Base-by-base conservation (phyloP, 2,888 invertebrate species). In the Beris morrisii region DNA sequence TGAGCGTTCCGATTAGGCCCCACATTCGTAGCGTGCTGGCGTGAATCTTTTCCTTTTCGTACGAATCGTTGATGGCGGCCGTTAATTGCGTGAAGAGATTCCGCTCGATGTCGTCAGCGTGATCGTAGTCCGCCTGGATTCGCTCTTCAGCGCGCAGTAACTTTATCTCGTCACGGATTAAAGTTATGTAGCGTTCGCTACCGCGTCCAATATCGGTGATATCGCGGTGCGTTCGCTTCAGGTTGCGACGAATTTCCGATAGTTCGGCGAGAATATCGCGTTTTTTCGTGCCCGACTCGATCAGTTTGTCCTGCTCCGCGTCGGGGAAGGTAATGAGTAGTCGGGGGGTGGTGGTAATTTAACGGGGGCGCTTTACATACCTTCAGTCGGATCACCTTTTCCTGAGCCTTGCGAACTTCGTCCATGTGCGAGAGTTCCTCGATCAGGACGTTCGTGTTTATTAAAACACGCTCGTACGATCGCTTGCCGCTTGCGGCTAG, bases 41-140 rank as follows among this genome's bases (percentile, higher is more conserved):
- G 73, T 92, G 89, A 0, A 90, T 87, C 45, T 93, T 79, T 77
- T 94, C 93, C 65, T 90, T 84, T 77, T 94, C 93, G 75, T 94
- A 93, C 15, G 91, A 91, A 71, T 91, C 86, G 70, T 93, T 85
- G 0, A 93, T 87, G 0, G 91, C 88, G 22, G 87, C 87, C 0
- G 91, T 89, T 76, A 93, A 85, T 0, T 85, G 83, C 0, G 87
- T 85, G 76, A 93, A 93, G 11, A 86, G 78, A 63, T 90, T 90
- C 4, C 92, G 80, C 78, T 94, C 93, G n/a, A 85, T 84, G 54
- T 87, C 83, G 75, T 93, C 93, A 0, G 86, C 84, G 3, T 84
- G 81, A 11, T 85, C 82, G 74, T 92, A 89, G 12, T 86, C 80
- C 0, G 84, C 80, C 0, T 85, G 80, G 2, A 90, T 79, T 0